Evolutionary conservation across 2,888 invertebrate genomes (phyloP), one percentile per base, ranked within the genome.

Genomic region (Drosophila mettleri): DNA sequence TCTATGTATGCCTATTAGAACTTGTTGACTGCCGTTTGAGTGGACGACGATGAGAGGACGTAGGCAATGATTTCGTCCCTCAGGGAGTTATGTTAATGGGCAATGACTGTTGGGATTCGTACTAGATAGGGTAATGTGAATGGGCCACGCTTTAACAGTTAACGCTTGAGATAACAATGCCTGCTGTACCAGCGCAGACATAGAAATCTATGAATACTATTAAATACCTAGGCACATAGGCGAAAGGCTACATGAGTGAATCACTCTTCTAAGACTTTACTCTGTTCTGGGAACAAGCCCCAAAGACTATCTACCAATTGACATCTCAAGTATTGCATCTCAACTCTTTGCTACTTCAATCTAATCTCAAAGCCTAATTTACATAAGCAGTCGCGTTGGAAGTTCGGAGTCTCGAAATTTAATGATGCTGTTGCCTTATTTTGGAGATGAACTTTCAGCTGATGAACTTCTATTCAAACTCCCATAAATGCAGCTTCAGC

Each of bases 71-170:
- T 41, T 43, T 45, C 61, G 51, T 64, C 48, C 78, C 73, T 45
- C 54, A 66, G 68, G 52, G 65, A 84, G 82, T 79, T 88, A 84
- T 86, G 88, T 86, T 86, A 83, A 88, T 86, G 83, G 82, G 82
- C 87, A 75, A 87, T 87, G 82, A 85, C 82, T 82, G 82, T 78
- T 70, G 78, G 83, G 82, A 85, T 80, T 84, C 63, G 81, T 61
- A 78, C 80, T 74, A 86, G 87, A 86, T 86, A 84, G 85, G 71
- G 81, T 71, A 81, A 78, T 80, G 84, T 61, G 78, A 65, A 80
- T 74, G 81, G 55, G 45, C 51, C 66, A 24, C 54, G 67, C 67
- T 55, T 60, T 49, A 70, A 55, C 73, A 76, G 80, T 68, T 64
- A 83, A 80, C 69, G 69, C 86, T 49, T 49, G 16, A 52, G 72